A percentile compares a stretch with the other conserved stretches of the same genome.
phyloP scores from a whole-genome alignment of 2,888 invertebrate genomes.

The Drosophila quinaria region DNA sequence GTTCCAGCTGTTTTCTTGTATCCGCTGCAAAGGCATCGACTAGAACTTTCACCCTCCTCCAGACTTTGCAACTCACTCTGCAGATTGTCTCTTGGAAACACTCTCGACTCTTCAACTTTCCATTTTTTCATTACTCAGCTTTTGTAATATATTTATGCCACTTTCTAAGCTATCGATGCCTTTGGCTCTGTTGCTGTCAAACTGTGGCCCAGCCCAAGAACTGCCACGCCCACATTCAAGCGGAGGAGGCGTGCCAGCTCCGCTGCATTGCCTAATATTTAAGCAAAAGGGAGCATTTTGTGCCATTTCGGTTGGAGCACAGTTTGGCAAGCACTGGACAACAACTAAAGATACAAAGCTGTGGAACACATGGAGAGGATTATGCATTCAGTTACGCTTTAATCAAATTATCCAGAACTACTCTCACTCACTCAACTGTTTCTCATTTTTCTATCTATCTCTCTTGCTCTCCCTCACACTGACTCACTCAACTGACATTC shows the following conservation, averaged over 20 bases:
- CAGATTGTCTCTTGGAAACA: slow-evolving; percentile 1
- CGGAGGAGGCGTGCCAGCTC: slow-evolving; percentile 49
- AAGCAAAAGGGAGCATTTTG: slow-evolving; percentile 62
- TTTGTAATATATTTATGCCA: slow-evolving; percentile 83
- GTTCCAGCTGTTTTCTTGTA: slow-evolving; percentile 16
- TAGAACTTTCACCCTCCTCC: slow-evolving; percentile 22
- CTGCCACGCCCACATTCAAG: slow-evolving; percentile 48
- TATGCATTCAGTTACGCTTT: slow-evolving; percentile 46
- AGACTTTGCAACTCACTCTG: neutral
- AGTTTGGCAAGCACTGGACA: slow-evolving; percentile 48
- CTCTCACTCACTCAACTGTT: slow-evolving; percentile 46
- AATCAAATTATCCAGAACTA: slow-evolving; percentile 46
- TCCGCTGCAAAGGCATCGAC: slow-evolving; percentile 32
- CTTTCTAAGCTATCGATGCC: slow-evolving; percentile 39
- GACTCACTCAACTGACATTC: slow-evolving; percentile 26
- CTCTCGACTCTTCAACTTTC: slow-evolving; percentile 30
- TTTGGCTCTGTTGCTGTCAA: slow-evolving; percentile 17
- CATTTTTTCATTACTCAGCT: slow-evolving; percentile 54
- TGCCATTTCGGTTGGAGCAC: slow-evolving; percentile 66
- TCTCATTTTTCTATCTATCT: slow-evolving; percentile 35
- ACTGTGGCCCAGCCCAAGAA: slow-evolving; percentile 42
- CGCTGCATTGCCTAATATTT: slow-evolving; percentile 69
- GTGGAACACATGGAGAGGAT: slow-evolving; percentile 1
- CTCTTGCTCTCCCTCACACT: slow-evolving; percentile 27
- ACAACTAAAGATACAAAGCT: slow-evolving; percentile 10